Conservation (phyloP, 2,888 invertebrate genomes). For the Phorcus lineatus region DNA sequence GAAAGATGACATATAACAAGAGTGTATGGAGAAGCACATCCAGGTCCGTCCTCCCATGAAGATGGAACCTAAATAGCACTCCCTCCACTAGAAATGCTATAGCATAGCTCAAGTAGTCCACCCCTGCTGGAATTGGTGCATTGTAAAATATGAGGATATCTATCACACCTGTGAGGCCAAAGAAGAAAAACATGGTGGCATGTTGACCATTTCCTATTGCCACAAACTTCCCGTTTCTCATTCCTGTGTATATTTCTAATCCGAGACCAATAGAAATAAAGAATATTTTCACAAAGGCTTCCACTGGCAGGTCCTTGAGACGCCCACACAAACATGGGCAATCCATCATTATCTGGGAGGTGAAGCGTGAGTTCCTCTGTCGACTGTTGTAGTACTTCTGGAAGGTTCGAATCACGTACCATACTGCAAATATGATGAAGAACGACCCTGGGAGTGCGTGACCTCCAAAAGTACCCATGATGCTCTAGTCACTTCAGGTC, state of each 20-base stretch:
- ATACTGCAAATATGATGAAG: conserved; percentile 34
- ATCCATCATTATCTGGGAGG: conserved; percentile 22
- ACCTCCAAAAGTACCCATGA: conserved; percentile 38
- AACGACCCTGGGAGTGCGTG: conserved; percentile 37
- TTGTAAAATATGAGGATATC: conserved; percentile 74
- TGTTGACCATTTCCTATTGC: conserved; percentile 76
- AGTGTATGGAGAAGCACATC: conserved; percentile 76
- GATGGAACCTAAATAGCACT: conserved; percentile 77
- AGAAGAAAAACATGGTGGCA: conserved; percentile 78
- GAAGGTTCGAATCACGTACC: conserved; percentile 36
- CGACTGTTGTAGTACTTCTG: conserved; percentile 27
- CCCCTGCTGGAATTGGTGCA: conserved; percentile 72
- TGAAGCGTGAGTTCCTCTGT: conserved; percentile 29
- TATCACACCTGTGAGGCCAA: conserved; percentile 76
- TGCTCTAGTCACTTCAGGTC: conserved; percentile 7
- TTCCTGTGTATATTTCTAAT: conserved; percentile 56
- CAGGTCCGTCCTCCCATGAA: conserved; percentile 75
- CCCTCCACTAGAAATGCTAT: conserved; percentile 76
- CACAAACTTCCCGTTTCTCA: conserved; percentile 73
- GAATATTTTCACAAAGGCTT: conserved; percentile 52
- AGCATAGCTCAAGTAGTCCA: conserved; percentile 75
- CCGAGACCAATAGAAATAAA: conserved; percentile 50
- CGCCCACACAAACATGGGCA: conserved; percentile 35
- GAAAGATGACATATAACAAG: conserved; percentile 74
- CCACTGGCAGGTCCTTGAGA: conserved; percentile 38